phyloP scores from a whole-genome alignment of 2,113 vertebrate species.

The Tetrao urogallus region DNA sequence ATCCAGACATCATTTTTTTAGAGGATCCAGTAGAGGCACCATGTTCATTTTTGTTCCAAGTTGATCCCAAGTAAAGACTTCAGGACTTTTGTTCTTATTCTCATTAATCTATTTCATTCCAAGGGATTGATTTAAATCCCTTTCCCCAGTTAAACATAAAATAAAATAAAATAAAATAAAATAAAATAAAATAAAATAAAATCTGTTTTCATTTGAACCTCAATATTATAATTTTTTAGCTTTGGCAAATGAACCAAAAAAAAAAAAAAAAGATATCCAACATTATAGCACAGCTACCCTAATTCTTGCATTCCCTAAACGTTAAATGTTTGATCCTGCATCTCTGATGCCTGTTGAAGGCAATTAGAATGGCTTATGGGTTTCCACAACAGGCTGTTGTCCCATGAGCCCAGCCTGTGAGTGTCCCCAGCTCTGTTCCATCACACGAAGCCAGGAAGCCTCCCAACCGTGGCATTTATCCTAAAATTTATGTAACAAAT shows the following conservation, averaged over 20 bases:
- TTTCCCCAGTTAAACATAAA: not conserved
- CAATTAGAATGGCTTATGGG: not conserved
- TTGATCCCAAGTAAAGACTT: not conserved
- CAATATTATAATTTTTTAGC: not conserved
- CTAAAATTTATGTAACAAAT: slow-evolving; percentile 21
- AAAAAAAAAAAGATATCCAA: not conserved
- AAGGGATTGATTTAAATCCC: not conserved
- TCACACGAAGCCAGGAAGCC: not conserved
- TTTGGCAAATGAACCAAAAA: not conserved
- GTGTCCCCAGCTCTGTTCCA: not conserved
- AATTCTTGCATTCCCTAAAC: not conserved
- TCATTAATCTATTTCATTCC: not conserved
- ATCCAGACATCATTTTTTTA: not conserved
- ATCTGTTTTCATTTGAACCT: not conserved
- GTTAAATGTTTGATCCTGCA: not conserved
- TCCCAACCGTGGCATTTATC: not conserved
- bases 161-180: too few relatives aligned
- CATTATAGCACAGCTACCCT: accelerated
- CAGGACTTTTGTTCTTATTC: not conserved
- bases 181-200: not conserved
- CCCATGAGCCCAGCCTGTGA: not conserved
- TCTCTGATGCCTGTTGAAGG: not conserved
- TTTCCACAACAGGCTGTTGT: not conserved
- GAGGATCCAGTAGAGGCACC: not conserved
- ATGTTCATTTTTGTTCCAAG: not conserved